Percentiles rank a stretch among this genome's conserved stretches.
These are phyloP conservation scores for Metridium senile DNA, from an alignment of 92 coral and sea anemone genomes.

Conservation along the genomic window DNA sequence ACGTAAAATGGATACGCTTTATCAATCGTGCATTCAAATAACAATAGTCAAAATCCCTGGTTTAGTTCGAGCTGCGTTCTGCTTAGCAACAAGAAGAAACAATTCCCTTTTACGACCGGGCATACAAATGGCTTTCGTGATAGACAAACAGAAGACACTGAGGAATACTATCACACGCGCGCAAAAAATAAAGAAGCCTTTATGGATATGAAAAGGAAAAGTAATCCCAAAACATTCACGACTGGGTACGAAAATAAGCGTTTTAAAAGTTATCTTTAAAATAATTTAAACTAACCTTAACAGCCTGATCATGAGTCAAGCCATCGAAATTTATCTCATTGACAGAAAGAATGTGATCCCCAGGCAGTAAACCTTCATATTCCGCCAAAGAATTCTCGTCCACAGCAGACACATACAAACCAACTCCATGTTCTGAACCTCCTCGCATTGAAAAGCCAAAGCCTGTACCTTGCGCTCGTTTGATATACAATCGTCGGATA, in stretches of 20 bases:
- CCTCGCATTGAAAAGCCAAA: slow-evolving; percentile 98
- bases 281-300: too few relatives aligned
- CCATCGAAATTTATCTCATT: slow-evolving; percentile 83
- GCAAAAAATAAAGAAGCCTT: neutral
- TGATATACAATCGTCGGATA: slow-evolving; percentile 60
- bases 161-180: too few relatives aligned
- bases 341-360: slow-evolving; percentile 86
- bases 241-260: too few relatives aligned
- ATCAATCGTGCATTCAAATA: too few relatives aligned
- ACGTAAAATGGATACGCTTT: too few relatives aligned
- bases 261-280: too few relatives aligned
- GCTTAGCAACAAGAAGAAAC: too few relatives aligned
- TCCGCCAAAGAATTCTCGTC: slow-evolving; percentile 81
- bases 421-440: slow-evolving; percentile 95
- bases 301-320: slow-evolving; percentile 86
- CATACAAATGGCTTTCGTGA: neutral
- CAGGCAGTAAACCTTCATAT: slow-evolving; percentile 77
- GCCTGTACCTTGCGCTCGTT: slow-evolving; percentile 66
- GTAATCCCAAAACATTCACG: neutral
- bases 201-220: neutral
- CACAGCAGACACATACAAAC: slow-evolving; percentile 90
- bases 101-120: too few relatives aligned
- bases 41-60: too few relatives aligned
- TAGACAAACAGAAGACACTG: neutral
- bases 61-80: too few relatives aligned